phyloP scores from a whole-genome alignment of 35 echinoderm and acorn worm species.

The Apostichopus parvimensis region DNA sequence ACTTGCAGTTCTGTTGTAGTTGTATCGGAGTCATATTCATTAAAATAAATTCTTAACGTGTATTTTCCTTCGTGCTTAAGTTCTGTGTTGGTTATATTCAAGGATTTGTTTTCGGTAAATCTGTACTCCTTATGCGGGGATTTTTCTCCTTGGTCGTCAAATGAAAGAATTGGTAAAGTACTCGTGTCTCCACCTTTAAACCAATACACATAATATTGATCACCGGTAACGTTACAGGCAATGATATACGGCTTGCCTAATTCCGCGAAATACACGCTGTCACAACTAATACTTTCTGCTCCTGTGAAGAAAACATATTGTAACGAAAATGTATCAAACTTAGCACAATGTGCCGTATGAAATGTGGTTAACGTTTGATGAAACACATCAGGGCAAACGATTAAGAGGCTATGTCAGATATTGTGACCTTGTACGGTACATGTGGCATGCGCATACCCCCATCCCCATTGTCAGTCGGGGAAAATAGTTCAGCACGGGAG shows the following conservation, averaged over 20 bases:
- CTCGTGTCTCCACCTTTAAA: not conserved
- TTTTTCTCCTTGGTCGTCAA: not conserved
- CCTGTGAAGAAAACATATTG: too few relatives aligned
- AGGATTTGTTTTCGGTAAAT: not conserved
- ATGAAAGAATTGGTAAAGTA: not conserved
- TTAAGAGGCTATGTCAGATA: too few relatives aligned
- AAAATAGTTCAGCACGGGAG: too few relatives aligned
- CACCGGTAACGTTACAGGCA: not conserved
- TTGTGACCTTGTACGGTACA: too few relatives aligned
- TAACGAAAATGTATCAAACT: too few relatives aligned
- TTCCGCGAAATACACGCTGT: not conserved
- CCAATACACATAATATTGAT: not conserved
- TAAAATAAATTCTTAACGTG: not conserved
- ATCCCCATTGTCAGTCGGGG: too few relatives aligned
- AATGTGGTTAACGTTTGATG: too few relatives aligned
- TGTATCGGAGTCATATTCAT: not conserved
- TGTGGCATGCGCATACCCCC: too few relatives aligned
- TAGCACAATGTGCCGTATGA: too few relatives aligned
- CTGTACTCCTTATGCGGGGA: not conserved
- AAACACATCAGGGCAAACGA: too few relatives aligned
- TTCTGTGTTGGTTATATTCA: not conserved
- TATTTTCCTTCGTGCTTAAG: not conserved
- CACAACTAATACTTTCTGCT: not conserved
- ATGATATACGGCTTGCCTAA: not conserved
- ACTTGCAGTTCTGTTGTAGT: not conserved